phyloP scores from a whole-genome alignment of 2,113 vertebrate species.

The Hippocampus guttulatus region DNA sequence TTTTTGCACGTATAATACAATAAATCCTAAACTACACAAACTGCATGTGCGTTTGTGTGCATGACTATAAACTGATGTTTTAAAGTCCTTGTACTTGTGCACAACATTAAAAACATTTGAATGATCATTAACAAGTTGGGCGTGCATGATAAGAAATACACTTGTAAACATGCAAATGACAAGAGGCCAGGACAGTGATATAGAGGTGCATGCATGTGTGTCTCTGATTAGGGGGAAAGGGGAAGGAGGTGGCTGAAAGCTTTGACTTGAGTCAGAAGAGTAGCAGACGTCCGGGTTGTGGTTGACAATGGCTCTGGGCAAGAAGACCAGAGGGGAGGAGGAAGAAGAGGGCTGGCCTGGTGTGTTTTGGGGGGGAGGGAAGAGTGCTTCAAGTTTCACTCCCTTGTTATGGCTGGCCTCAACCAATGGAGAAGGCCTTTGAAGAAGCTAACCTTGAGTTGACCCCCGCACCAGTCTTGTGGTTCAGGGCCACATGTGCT shows the following conservation, averaged over 20 bases:
- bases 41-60: not conserved
- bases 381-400: conserved; percentile 58
- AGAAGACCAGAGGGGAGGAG: conserved; percentile 18
- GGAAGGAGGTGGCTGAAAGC: conserved; percentile 14
- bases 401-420: conserved; percentile 58
- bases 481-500: conserved; percentile 69
- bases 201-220: conserved; percentile 14
- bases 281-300: conserved; percentile 53
- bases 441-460: conserved; percentile 73
- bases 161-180: conserved; percentile 37
- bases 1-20: not conserved
- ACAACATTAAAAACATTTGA: too few relatives aligned
- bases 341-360: conserved; percentile 25
- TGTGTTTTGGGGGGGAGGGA: conserved; percentile 50
- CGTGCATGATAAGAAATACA: not conserved
- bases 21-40: not conserved
- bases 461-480: conserved; percentile 64
- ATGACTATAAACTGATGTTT: not conserved
- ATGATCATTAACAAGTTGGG: too few relatives aligned
- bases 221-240: conserved; percentile 22
- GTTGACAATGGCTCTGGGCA: conserved; percentile 65
- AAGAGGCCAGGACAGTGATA: conserved; percentile 26
- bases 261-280: conserved; percentile 53
- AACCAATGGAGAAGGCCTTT: conserved; percentile 65
- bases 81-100: too few relatives aligned